Evolutionary conservation across 35 echinoderm and acorn worm species (phyloP), one percentile per base, ranked within the genome.

Genomic region (Anneissia japonica): DNA sequence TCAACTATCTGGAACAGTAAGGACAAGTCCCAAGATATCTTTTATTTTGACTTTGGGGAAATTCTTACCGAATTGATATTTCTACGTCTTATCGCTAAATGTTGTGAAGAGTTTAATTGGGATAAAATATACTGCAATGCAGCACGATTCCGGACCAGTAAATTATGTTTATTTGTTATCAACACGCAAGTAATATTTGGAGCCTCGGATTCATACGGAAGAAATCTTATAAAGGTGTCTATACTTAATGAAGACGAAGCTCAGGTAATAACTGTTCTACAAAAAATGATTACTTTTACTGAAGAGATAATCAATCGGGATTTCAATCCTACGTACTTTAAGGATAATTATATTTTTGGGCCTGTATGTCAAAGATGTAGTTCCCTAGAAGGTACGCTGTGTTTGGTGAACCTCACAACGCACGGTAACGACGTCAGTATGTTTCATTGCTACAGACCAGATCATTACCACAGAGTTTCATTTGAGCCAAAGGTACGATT

Each of bases 41-140:
- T 77, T 46, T 87, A 87, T 46, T 87, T 87, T 46, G 85, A 87
- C 39, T 87, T 87, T 79, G 55, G 76, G 26, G 28, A 30, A 21
- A 38, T 87, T 3, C 23, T 45, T 31, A 74, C 85, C 10, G 46
- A 46, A 36, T 46, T 51, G 16, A 45, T 87, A 37, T 87, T 79
- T 46, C 56, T 33, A 30, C 85, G 85, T 46, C 75, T 87, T 3
- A 28, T 87, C 23, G 46, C 85, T 37, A 37, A 43, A 26, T 87
- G 85, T 31, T 36, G 51, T 14, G 0, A 46, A 30, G 46, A 32
- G 19, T 46, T 72, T 72, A 3, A 31, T 5, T 34, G 51, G 46
- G 82, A 84, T 14, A 84, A 84, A 34, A 21, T 84, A 6, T 34
- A 84, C 16, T 64, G 26, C 21, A 64, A 64, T 64, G 51, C 51